Evolutionary conservation across 1,140 invertebrate species (phyloP), one percentile per base, ranked within the genome.

Genomic region (Acromyrmex heyeri): DNA sequence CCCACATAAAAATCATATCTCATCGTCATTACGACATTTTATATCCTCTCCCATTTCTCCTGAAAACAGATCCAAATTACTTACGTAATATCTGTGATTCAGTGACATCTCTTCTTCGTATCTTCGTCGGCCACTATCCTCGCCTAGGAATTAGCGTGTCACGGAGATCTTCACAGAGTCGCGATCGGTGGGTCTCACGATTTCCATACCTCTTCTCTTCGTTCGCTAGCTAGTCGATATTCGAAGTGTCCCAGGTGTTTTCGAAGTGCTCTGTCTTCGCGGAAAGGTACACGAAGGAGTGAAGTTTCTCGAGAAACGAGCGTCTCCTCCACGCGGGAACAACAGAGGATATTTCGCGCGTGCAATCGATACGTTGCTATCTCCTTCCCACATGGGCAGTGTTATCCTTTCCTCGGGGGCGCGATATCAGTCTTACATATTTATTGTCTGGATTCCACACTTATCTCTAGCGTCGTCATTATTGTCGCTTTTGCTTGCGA

Each of bases 51-150:
- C 1, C 48, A 44, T 21, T 70, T 57, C n/a, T n/a, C n/a, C 8
- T 34, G 30, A n/a, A 18, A 75, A 34, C 38, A 50, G 62, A 44
- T 24, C 21, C 34, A 61, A 86, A 24, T 24, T 91, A 95, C 95
- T 95, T 85, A 95, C 95, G 91, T 95, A 95, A 91, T 95, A 95
- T 91, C 93, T 94, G 88, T 95, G 94, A 92, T 95, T 94, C 81
- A 94, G 91, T 92, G 95, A 95, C 95, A 95, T 95, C 88, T 93
- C 93, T 94, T 89, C 76, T 86, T 38, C 67, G 30, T 83, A n/a
- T 75, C 53, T 48, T 44, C 55, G 65, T 81, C 73, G 18, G 81
- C 70, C 64, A 38, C 81, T 86, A 75, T 85, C 61, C 77, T 50
- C 79, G 64, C 24, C 64, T 53, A 82, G 34, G 67, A 77, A 78